Evolutionary conservation across 2,888 invertebrate genomes (phyloP), one percentile per base, ranked within the genome.

Genomic region (Chrysolina haemoptera): DNA sequence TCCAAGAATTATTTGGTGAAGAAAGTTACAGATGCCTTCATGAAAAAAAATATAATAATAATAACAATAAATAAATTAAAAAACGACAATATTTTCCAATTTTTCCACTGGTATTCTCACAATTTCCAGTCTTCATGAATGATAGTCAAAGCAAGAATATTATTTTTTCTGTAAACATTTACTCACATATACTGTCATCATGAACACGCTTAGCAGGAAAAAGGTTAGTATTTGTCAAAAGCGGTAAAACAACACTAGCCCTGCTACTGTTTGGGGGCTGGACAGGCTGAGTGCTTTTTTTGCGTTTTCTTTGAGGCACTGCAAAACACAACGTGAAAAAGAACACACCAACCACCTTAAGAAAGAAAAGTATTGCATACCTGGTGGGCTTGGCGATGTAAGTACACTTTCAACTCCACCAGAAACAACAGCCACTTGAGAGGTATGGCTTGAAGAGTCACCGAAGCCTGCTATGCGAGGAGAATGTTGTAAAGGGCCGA

Each of bases 231-330:
- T 88, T 88, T 77, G 89, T 88, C 84, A 94, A 90, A 85, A 94
- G 89, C 53, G 94, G 94, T 87, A 95, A 93, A 83, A 93, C 94
- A 79, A 94, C 92, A 88, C 94, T 94, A 78, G 94, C 93, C 84
- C 95, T 90, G 80, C 93, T 92, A 86, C 93, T 93, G 82, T 93
- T 92, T 81, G 93, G 93, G 81, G 90, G 88, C 85, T 88, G 89
- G 79, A 87, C 89, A 75, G 86, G 87, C 70, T 82, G 86, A 22
- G 89, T 82, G 55, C 87, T 87, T 79, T 88, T 89, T 81, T 87
- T 88, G 74, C 86, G 87, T 86, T 90, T 90, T 87, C 86, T 83
- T 73, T 86, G 85, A 27, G 86, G 86, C 40, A 87, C 87, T 87
- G 80, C 65, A 75, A 78, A 64, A 55, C 68, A 68, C 68, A 67